Base-by-base conservation (phyloP, 1,140 invertebrate genomes). In the Phymastichus coffea region DNA sequence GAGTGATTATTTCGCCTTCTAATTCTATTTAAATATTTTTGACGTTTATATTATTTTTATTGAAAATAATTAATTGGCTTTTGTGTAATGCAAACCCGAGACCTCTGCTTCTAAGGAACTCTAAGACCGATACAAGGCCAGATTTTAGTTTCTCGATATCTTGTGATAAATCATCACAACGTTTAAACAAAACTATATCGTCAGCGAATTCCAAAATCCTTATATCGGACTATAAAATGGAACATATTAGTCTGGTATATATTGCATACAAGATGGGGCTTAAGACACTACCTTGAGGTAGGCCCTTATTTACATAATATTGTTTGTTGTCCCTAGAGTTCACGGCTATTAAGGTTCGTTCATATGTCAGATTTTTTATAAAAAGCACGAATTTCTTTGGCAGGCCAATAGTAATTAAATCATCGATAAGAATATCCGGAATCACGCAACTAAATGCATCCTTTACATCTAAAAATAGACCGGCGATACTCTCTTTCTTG, bases 391-490 rank as follows among this genome's bases (percentile, higher is more conserved):
- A 14, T 15, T 49, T 58, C 9, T 22, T 40, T 20, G 56, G 37
- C 30, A 48, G 52, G 1, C 46, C 48, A 8, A 59, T 15, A 1
- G 2, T 12, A 25, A 43, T 55, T 9, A 61, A 40, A 47, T 64
- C 56, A 15, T 61, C 43, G 1, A 51, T 28, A 10, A 64, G 20
- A 15, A 64, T 47, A 15, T 38, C 8, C 2, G 57, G 48, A 10
- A 52, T 41, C 0, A 64, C 48, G 26, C 52, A 30, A 37, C 53
- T 41, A 25, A 48, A 61, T 22, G 63, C 58, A 8, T 58, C 48
- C 25, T 64, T 60, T 1, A 60, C 52, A 30, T 64, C 63, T 0
- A 64, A 12, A 37, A 59, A 64, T 8, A 54, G 14, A 14, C 30
- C 47, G 0, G 33, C 26, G 15, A 43, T 30, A 4, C 20, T 43